These are phyloP conservation scores for Sprattus sprattus DNA, from an alignment of 2,113 vertebrate species.

Conservation along the genomic window DNA sequence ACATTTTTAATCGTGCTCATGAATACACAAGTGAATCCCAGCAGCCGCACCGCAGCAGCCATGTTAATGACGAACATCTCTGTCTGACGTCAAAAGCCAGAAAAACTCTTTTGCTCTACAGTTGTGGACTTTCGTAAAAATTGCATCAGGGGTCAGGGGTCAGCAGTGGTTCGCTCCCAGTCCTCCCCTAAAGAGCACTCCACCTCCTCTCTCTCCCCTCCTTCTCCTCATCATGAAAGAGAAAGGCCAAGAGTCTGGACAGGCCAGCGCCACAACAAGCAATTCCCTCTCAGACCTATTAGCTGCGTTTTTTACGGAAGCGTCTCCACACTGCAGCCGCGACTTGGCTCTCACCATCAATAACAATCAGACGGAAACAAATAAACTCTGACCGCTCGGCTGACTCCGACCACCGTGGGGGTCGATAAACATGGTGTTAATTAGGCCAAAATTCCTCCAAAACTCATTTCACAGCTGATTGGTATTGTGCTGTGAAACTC, in stretches of 20 bases:
- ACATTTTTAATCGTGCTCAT: constrained; percentile 4
- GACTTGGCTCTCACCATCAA: constrained; percentile 41
- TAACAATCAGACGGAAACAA: constrained; percentile 57
- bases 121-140: background rate
- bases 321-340: background rate
- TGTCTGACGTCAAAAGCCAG: background rate
- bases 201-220: background rate
- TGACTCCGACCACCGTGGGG: constrained; percentile 42
- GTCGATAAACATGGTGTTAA: constrained; percentile 53
- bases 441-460: constrained; percentile 40
- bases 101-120: background rate
- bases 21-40: background rate
- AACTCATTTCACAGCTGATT: constrained; percentile 52
- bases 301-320: constrained; percentile 16
- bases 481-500: constrained; percentile 35
- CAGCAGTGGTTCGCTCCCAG: background rate
- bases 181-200: background rate
- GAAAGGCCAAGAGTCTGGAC: constrained; percentile 32
- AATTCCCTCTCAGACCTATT: constrained; percentile 48
- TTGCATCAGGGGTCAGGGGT: background rate
- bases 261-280: constrained; percentile 41
- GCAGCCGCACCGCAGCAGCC: background rate
- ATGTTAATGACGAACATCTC: background rate
- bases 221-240: constrained; percentile 24
- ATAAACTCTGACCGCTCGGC: constrained; percentile 50